phyloP scores from a whole-genome alignment of 2,113 vertebrate genomes.

The Artemisiospiza belli region DNA sequence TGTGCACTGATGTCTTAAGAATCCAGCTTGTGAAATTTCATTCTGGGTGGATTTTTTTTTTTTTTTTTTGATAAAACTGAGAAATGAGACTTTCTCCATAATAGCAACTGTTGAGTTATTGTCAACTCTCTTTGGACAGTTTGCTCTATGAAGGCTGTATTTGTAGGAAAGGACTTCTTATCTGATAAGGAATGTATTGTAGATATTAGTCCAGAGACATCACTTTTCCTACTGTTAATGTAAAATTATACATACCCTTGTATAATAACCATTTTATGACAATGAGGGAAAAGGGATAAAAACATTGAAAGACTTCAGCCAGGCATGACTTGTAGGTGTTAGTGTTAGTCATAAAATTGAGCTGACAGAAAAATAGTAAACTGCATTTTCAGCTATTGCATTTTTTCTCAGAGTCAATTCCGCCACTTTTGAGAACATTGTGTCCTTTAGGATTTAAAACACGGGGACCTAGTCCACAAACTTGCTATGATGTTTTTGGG shows the following conservation, averaged over 20 bases:
- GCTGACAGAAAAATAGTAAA: neutral
- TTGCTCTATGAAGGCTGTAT: neutral
- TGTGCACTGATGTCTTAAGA: neutral
- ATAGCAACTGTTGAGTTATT: neutral
- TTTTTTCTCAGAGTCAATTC: neutral
- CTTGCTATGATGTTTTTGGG: neutral
- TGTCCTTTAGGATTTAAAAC: neutral
- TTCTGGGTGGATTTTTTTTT: neutral
- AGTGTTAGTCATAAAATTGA: neutral
- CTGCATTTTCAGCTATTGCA: neutral
- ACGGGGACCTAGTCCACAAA: neutral
- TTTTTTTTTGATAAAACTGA: neutral
- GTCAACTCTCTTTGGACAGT: neutral
- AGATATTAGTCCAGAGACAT: neutral
- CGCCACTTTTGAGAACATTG: neutral
- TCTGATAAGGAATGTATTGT: neutral
- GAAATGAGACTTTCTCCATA: neutral
- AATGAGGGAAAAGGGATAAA: neutral
- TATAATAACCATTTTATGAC: neutral
- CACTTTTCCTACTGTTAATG: neutral
- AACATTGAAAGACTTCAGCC: neutral
- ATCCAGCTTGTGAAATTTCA: neutral
- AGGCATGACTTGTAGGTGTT: neutral
- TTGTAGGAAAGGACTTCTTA: neutral
- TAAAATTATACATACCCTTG: neutral